Conservation (phyloP, 2,888 invertebrate species). For the Caenorhabditis panamensis region DNA sequence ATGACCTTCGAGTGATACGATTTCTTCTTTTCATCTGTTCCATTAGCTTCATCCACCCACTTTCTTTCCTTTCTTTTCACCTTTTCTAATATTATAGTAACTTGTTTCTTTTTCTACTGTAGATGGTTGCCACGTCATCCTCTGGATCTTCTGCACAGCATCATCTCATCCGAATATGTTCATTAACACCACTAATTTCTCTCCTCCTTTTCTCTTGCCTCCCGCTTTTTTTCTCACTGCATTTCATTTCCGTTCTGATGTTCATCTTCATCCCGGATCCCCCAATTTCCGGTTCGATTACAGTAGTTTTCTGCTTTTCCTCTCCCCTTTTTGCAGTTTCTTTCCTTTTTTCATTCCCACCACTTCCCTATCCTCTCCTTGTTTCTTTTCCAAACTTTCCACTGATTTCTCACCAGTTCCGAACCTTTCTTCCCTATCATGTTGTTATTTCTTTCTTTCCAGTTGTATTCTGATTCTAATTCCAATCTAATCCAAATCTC, state of each 20-base stretch:
- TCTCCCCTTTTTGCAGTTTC: background rate
- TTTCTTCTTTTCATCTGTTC: background rate
- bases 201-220: too few species aligned
- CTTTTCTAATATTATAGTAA: too few species aligned
- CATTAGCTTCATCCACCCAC: background rate
- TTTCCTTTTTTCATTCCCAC: background rate
- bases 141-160: background rate
- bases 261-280: background rate
- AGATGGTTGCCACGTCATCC: background rate
- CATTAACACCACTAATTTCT: slow-evolving; percentile 1
- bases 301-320: slow-evolving; percentile 1
- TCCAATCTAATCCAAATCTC: background rate
- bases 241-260: background rate
- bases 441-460: background rate
- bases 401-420: slow-evolving; percentile 22
- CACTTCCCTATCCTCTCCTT: slow-evolving; percentile 17
- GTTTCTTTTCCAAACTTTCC: slow-evolving; percentile 10
- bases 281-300: slow-evolving; percentile 1
- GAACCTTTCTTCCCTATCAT: slow-evolving; percentile 12
- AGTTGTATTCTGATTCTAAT: background rate
- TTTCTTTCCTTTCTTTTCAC: too few species aligned
- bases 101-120: background rate
- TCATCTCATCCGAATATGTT: too few species aligned
- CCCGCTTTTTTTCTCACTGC: background rate
- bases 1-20: background rate